Evolutionary conservation across 92 coral and sea anemone species (phyloP).

Genomic region (Desmophyllum pertusum): DNA sequence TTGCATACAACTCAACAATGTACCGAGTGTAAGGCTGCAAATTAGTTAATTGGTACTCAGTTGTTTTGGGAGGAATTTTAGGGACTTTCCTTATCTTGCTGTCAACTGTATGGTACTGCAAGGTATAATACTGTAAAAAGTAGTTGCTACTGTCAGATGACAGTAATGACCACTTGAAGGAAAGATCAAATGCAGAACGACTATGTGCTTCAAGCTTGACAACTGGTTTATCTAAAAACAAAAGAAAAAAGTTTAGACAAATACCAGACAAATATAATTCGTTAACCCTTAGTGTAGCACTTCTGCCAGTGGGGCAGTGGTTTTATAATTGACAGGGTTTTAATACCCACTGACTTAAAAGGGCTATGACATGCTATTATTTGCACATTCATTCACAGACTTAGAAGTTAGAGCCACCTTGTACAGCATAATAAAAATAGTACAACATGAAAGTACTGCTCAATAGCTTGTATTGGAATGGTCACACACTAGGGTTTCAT

Average conservation of each 20-base stretch:
- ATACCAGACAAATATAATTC: no score
- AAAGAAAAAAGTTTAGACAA: not conserved
- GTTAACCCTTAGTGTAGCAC: no score
- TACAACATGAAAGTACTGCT: no score
- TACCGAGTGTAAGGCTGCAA: slow-evolving; percentile 69
- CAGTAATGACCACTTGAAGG: slow-evolving; percentile 4
- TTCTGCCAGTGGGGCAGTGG: no score
- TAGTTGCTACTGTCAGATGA: slow-evolving; percentile 1
- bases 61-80: slow-evolving; percentile 7
- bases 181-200: not conserved
- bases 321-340: no score
- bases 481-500: no score
- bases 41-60: slow-evolving; percentile 40
- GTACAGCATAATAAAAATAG: no score
- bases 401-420: no score
- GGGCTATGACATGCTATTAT: no score
- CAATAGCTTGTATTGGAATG: no score
- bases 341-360: no score
- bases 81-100: slow-evolving; percentile 8
- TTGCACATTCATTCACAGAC: no score
- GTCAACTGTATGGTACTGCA: slow-evolving; percentile 37
- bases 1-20: slow-evolving; percentile 50
- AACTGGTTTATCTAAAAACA: slow-evolving; percentile 27
- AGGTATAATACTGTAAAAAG: slow-evolving; percentile 12
- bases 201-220: not conserved